These are phyloP conservation scores for Darevskia nairensis DNA, from an alignment of 2,797 vertebrate species.

Conservation along the genomic window DNA sequence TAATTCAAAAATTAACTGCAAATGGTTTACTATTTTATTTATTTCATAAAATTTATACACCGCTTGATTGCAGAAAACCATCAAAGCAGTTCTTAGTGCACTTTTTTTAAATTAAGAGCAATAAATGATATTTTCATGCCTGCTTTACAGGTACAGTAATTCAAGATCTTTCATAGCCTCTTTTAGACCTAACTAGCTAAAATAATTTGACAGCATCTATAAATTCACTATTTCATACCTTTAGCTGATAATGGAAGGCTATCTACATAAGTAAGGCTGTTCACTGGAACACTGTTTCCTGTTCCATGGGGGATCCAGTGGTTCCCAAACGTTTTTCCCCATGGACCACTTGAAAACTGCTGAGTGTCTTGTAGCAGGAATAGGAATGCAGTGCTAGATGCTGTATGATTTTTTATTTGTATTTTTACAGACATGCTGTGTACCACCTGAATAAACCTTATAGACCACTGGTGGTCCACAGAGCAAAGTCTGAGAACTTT, in stretches of 20 bases:
- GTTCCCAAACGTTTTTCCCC: too few species aligned
- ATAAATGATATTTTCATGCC: neutral
- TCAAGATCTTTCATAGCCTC: neutral
- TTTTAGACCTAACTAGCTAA: neutral
- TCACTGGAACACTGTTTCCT: too few species aligned
- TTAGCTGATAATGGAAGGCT: neutral
- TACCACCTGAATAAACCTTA: too few species aligned
- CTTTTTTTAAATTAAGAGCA: neutral
- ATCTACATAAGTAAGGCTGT: neutral
- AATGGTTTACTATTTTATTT: neutral
- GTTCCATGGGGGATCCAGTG: too few species aligned
- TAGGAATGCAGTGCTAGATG: too few species aligned
- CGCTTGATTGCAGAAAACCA: too few species aligned
- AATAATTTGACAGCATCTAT: neutral
- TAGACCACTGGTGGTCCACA: too few species aligned
- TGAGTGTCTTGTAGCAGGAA: too few species aligned
- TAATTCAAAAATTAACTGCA: neutral
- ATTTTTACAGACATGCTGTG: too few species aligned
- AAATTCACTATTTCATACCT: neutral
- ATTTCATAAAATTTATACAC: too few species aligned
- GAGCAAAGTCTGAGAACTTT: neutral
- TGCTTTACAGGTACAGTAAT: neutral
- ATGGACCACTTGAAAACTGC: too few species aligned
- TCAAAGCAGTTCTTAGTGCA: neutral
- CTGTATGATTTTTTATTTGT: too few species aligned